Conservation (phyloP, 1,140 invertebrate species). For the Meteorus sp. region DNA sequence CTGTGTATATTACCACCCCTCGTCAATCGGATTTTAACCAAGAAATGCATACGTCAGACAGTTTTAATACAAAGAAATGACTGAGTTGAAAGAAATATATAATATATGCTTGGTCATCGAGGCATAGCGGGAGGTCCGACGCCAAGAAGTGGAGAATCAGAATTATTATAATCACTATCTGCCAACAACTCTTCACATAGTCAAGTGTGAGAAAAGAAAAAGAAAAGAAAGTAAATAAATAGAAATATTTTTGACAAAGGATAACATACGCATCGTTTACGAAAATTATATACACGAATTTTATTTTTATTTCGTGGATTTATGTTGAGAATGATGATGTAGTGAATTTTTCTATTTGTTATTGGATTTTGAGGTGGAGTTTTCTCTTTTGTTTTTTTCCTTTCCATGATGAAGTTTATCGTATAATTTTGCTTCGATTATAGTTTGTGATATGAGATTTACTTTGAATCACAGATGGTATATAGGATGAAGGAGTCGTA, state of each 20-base stretch:
- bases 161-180: slow-evolving; percentile 37
- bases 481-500: no score
- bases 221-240: no score
- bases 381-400: no score
- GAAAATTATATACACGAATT: background rate
- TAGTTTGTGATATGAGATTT: no score
- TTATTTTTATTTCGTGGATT: background rate
- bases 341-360: no score
- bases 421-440: no score
- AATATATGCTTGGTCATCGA: slow-evolving; percentile 48
- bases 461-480: no score
- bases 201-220: slow-evolving; percentile 18
- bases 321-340: no score
- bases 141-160: no score
- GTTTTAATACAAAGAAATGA: slow-evolving; percentile 40
- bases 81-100: slow-evolving; percentile 43
- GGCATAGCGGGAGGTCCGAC: slow-evolving; percentile 47
- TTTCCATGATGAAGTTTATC: no score
- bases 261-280: slow-evolving; percentile 5
- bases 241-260: slow-evolving; percentile 29
- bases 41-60: slow-evolving; percentile 33
- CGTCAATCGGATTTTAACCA: slow-evolving; percentile 12
- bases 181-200: slow-evolving; percentile 14
- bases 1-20: slow-evolving; percentile 11
- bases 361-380: no score